Percentiles rank a stretch among this genome's conserved stretches.
phyloP scores from a whole-genome alignment of 2,888 invertebrate genomes.

The Dysmachus trigonus region DNA sequence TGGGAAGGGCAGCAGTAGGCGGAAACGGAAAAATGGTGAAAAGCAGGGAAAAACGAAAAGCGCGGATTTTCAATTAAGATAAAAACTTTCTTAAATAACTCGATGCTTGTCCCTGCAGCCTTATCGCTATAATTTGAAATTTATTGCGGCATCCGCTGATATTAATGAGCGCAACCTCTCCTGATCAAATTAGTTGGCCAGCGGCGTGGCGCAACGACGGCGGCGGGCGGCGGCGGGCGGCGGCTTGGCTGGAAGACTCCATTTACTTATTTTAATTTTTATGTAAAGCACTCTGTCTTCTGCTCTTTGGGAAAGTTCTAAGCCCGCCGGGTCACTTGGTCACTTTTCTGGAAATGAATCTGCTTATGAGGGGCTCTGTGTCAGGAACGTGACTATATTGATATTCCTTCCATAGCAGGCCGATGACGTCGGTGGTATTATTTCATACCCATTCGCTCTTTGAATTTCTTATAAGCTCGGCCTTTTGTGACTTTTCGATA shows the following conservation, averaged over 20 bases:
- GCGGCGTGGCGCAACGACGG: not conserved
- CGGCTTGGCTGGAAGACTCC: too few species aligned
- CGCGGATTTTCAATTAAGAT: conserved; percentile 45
- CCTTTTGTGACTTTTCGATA: not conserved
- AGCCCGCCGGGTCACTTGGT: not conserved
- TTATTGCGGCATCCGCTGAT: conserved; percentile 44
- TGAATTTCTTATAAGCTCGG: not conserved
- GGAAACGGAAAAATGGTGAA: not conserved
- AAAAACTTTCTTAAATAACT: conserved; percentile 37
- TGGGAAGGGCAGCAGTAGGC: not conserved
- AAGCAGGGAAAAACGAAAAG: not conserved
- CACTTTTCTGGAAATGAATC: not conserved
- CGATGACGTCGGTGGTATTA: not conserved
- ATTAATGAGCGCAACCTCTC: conserved; percentile 31
- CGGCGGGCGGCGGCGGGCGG: too few species aligned
- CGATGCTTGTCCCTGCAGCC: not conserved
- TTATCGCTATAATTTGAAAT: conserved; percentile 44
- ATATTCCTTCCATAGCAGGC: not conserved
- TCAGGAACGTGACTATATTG: not conserved
- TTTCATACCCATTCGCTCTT: not conserved
- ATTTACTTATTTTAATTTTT: not conserved
- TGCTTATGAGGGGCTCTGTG: not conserved
- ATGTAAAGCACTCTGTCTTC: not conserved
- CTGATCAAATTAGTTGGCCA: conserved; percentile 5
- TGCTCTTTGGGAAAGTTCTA: not conserved